Evolutionary conservation across 2,113 vertebrate species (phyloP).

Genomic region (Dolichotis patagonum): DNA sequence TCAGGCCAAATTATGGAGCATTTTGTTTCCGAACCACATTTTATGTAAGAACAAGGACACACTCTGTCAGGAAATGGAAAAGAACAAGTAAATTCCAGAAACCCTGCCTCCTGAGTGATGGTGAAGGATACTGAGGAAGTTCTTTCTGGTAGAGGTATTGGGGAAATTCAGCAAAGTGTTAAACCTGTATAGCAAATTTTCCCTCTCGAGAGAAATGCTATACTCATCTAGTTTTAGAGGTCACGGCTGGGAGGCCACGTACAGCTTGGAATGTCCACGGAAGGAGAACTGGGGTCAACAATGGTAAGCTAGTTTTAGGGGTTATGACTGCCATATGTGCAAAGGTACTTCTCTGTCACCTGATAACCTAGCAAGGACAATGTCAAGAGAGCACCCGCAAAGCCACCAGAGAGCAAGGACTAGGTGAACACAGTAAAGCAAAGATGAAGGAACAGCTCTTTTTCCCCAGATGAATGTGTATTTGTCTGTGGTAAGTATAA

Average conservation of each 20-base stretch:
- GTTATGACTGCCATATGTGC: neutral
- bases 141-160: constrained; percentile 37
- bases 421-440: neutral
- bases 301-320: neutral
- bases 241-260: neutral
- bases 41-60: neutral
- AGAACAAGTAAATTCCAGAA: neutral
- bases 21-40: neutral
- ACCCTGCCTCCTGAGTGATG: neutral
- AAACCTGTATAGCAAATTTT: neutral
- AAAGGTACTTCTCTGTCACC: neutral
- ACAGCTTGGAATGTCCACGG: neutral
- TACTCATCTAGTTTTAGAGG: constrained; percentile 21
- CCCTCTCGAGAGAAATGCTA: neutral
- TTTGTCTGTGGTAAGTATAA: neutral
- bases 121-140: neutral
- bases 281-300: neutral
- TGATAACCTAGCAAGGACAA: neutral
- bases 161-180: neutral
- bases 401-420: too few species aligned
- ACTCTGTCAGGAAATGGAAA: neutral
- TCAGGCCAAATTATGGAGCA: neutral
- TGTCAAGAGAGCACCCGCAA: neutral
- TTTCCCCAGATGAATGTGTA: neutral
- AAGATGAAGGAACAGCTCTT: neutral